phyloP scores from a whole-genome alignment of 2,888 invertebrate species.

The Matsumyia berberina region DNA sequence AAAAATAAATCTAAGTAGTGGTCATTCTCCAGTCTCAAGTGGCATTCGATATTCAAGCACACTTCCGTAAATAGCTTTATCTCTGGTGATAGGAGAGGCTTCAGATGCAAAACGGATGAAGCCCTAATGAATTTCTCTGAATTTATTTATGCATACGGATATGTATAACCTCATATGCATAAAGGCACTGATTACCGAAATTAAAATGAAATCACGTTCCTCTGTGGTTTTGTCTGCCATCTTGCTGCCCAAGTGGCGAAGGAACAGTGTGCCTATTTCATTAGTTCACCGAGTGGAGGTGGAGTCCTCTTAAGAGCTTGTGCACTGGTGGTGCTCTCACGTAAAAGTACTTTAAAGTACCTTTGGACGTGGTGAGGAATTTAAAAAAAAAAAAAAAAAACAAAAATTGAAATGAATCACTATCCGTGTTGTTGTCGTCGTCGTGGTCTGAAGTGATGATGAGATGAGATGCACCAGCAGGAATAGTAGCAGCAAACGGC shows the following conservation, averaged over 20 bases:
- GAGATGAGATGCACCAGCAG: conserved; percentile 51
- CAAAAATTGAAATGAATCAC: conserved; percentile 36
- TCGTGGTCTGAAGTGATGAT: conserved; percentile 55
- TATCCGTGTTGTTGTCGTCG: conserved; percentile 46
- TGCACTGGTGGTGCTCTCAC: conserved; percentile 44
- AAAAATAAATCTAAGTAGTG: background rate
- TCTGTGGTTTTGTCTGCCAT: conserved; percentile 65
- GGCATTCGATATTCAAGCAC: conserved; percentile 32
- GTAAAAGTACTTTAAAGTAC: conserved; percentile 53
- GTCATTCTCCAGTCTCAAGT: conserved; percentile 43
- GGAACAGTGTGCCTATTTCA: conserved; percentile 60
- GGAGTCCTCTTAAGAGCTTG: conserved; percentile 58
- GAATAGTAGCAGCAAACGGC: background rate
- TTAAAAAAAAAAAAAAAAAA: conserved; percentile 35
- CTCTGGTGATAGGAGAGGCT: background rate
- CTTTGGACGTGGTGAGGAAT: conserved; percentile 42
- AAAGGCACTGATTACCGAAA: conserved; percentile 67
- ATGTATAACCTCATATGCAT: conserved; percentile 52
- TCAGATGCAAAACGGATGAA: conserved; percentile 38
- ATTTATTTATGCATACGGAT: too few species aligned
- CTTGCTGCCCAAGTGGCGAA: conserved; percentile 42
- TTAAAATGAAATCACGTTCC: conserved; percentile 69
- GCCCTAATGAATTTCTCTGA: too few species aligned
- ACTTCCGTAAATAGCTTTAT: conserved; percentile 24
- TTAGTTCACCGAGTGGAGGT: conserved; percentile 54